These are phyloP conservation scores for Pachypsylla venusta DNA, from an alignment of 1,140 invertebrate species.

Conservation along the genomic window DNA sequence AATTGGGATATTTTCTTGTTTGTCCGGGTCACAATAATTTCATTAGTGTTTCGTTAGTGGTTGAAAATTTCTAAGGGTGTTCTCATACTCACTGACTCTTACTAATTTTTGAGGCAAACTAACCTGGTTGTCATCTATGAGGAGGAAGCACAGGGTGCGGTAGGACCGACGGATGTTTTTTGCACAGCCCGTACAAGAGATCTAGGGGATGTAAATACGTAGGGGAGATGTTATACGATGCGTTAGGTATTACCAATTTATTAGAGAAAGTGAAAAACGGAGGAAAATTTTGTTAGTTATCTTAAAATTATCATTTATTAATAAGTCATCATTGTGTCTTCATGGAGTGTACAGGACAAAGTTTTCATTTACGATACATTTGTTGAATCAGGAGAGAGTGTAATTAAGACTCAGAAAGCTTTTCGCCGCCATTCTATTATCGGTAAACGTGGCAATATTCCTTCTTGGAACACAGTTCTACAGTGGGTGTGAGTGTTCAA, in stretches of 20 bases:
- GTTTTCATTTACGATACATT: neutral
- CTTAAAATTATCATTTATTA: neutral
- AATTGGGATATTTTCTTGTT: too few relatives aligned
- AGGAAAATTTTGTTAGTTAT: neutral
- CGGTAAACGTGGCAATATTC: neutral
- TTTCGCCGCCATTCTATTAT: neutral
- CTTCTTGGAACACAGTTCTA: neutral
- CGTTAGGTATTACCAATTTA: neutral
- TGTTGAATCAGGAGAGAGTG: neutral
- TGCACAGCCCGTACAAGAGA: neutral
- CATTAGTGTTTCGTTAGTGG: too few relatives aligned
- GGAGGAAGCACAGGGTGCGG: neutral
- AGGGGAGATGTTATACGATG: neutral
- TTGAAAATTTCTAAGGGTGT: too few relatives aligned
- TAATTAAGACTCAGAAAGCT: neutral
- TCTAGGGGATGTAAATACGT: neutral
- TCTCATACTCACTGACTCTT: too few relatives aligned
- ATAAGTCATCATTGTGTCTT: neutral
- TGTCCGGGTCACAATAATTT: too few relatives aligned
- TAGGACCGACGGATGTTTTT: neutral
- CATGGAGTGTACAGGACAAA: too few relatives aligned
- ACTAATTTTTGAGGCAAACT: too few relatives aligned
- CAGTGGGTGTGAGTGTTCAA: neutral
- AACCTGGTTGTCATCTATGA: too few relatives aligned
- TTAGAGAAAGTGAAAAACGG: neutral